Evolutionary conservation across 2,797 vertebrate species (phyloP), one percentile per base, ranked within the genome.

Genomic region (Zalophus californianus): DNA sequence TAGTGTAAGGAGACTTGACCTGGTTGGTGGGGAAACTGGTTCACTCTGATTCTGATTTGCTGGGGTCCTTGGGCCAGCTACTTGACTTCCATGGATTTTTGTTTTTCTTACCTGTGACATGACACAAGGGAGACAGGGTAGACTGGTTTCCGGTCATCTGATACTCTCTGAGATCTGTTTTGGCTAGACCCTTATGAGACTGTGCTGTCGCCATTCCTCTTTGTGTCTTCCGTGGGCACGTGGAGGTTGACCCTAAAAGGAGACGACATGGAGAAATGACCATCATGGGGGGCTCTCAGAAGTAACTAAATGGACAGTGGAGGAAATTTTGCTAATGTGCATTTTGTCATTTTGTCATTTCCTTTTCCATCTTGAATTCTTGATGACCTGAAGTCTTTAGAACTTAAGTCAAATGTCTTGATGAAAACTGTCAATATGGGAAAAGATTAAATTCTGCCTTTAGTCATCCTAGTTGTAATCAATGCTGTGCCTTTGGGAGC

Each of bases 341-440:
- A 10, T 89, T 91, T 89, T 86, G 54, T 85, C 21, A 13, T 89
- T 91, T 60, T 62, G 35, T 73, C 10, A 23, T 86, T 93, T 90
- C 50, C 60, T 94, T 95, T 96, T 58, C 52, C 14, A 54, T 48
- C 11, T 32, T 91, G 48, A 64, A 44, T 92, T 90, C 48, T 66
- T 86, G 15, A 73, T 18, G 75, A 8, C 54, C 27, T 3, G 2
- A 15, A 75, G 52, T 79, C 50, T 87, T 90, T 90, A 66, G 52
- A 83, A 94, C 29, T 25, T 54, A 54, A 87, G 58, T 87, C 11
- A 77, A 75, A 54, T 56, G 14, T 41, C 41, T 52, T 87, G 50
- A 91, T 84, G 38, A 66, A 70, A 90, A 97, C 73, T 54, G n/a
- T 86, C n/a, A n/a, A 64, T 58, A 73, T 56, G 90, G 7, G 23